phyloP scores from a whole-genome alignment of 2,888 invertebrate species.

The Pyralis farinalis region DNA sequence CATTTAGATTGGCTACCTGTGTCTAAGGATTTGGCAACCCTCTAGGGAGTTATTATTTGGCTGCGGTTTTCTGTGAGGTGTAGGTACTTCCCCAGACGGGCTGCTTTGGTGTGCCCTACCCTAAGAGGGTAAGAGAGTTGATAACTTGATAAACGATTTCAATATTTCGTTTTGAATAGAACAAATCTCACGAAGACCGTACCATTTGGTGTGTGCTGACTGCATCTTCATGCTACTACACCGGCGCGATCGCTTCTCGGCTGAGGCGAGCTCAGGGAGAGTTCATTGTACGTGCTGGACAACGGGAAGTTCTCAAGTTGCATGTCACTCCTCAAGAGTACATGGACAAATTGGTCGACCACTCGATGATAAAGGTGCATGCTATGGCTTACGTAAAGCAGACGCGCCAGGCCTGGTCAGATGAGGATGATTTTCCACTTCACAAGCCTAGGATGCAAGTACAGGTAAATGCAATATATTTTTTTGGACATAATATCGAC shows the following conservation, averaged over 20 bases:
- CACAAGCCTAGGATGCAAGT: slow-evolving; percentile 85
- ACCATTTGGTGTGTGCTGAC: slow-evolving; percentile 83
- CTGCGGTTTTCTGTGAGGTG: too few relatives aligned
- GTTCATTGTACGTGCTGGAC: slow-evolving; percentile 81
- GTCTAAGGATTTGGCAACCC: too few relatives aligned
- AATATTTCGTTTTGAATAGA: slow-evolving; percentile 46
- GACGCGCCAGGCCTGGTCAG: slow-evolving; percentile 87
- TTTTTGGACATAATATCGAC: too few relatives aligned
- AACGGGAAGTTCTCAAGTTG: slow-evolving; percentile 83
- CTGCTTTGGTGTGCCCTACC: too few relatives aligned
- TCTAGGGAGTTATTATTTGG: too few relatives aligned
- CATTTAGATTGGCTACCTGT: too few relatives aligned
- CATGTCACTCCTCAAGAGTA: slow-evolving; percentile 85
- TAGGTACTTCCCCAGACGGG: too few relatives aligned
- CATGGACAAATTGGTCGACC: slow-evolving; percentile 85
- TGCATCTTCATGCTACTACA: slow-evolving; percentile 85
- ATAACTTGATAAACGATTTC: not conserved
- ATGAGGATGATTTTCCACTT: slow-evolving; percentile 87
- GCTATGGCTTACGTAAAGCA: slow-evolving; percentile 87
- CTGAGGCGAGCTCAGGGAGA: slow-evolving; percentile 83
- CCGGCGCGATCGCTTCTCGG: slow-evolving; percentile 83
- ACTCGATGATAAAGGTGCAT: slow-evolving; percentile 86
- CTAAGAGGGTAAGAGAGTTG: too few relatives aligned
- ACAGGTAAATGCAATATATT: slow-evolving; percentile 62
- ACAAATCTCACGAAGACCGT: slow-evolving; percentile 82